Conservation (phyloP, 2,113 vertebrate genomes). For the Pterocles gutturalis region DNA sequence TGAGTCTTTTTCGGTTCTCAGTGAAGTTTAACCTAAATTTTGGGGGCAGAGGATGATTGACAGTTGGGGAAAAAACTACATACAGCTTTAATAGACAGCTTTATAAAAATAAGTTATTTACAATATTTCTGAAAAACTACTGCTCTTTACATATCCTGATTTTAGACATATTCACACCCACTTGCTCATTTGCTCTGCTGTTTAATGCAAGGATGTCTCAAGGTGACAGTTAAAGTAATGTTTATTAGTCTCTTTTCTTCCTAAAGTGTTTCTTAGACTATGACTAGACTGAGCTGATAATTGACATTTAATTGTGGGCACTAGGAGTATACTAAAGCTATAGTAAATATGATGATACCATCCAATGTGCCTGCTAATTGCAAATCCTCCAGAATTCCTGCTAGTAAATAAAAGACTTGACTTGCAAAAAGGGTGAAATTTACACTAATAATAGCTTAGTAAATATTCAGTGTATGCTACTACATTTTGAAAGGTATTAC, state of each 20-base stretch:
- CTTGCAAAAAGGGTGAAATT: not conserved
- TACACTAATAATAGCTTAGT: not conserved
- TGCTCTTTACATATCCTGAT: not conserved
- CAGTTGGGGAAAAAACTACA: not conserved
- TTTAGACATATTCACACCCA: not conserved
- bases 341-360: not conserved
- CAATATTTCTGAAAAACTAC: not conserved
- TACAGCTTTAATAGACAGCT: not conserved
- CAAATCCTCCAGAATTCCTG: not conserved
- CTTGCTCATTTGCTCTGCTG: not conserved
- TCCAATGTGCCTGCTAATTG: not conserved
- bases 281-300: not conserved
- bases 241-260: not conserved
- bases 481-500: not conserved
- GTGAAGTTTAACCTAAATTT: not conserved
- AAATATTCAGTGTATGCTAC: not conserved
- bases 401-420: not conserved
- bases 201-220: not conserved
- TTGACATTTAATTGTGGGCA: not conserved
- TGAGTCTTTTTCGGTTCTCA: not conserved
- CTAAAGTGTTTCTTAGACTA: not conserved
- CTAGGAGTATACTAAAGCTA: not conserved
- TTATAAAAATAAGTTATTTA: not conserved
- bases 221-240: not conserved
- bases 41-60: not conserved